These are phyloP conservation scores for Montipora cactus DNA, from an alignment of 64 coral and sea anemone genomes.

Conservation along the genomic window DNA sequence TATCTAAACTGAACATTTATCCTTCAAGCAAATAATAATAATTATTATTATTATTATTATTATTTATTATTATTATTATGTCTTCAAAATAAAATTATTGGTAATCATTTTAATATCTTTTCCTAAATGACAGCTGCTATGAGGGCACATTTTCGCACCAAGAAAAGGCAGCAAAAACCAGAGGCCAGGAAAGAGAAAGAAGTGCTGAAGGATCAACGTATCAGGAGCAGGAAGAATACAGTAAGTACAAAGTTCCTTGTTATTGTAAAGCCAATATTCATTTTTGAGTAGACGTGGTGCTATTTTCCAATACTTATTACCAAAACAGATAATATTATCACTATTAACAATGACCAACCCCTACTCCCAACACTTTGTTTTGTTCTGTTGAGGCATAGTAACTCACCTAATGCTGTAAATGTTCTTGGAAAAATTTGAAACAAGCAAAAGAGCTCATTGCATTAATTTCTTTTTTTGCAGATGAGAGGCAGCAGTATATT, in stretches of 20 bases:
- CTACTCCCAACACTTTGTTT: not conserved
- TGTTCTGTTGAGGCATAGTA: not conserved
- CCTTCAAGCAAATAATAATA: not conserved
- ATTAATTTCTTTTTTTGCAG: too few species aligned
- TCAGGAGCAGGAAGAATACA: conserved; percentile 29
- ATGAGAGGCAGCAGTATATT: not conserved
- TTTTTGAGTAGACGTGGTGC: not conserved
- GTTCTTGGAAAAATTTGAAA: too few species aligned
- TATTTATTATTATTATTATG: not conserved
- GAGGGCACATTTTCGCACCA: conserved; percentile 5
- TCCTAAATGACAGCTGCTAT: conserved; percentile 39
- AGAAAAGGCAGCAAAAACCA: conserved; percentile 31
- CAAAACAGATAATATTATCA: not conserved
- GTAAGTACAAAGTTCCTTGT: conserved; percentile 6
- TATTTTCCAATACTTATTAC: too few species aligned
- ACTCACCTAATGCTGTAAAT: not conserved
- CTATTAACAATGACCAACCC: not conserved
- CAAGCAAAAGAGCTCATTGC: too few species aligned
- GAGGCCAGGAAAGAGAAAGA: conserved; percentile 34
- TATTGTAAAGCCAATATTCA: not conserved
- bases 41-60: too few species aligned
- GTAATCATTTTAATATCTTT: not conserved
- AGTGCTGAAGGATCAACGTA: conserved; percentile 3
- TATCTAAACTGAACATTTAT: not conserved
- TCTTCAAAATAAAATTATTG: not conserved